Percentiles rank a stretch among this genome's conserved stretches.
These are phyloP conservation scores for Oreotrochilus melanogaster DNA, from an alignment of 2,113 vertebrate species.

Conservation along the genomic window DNA sequence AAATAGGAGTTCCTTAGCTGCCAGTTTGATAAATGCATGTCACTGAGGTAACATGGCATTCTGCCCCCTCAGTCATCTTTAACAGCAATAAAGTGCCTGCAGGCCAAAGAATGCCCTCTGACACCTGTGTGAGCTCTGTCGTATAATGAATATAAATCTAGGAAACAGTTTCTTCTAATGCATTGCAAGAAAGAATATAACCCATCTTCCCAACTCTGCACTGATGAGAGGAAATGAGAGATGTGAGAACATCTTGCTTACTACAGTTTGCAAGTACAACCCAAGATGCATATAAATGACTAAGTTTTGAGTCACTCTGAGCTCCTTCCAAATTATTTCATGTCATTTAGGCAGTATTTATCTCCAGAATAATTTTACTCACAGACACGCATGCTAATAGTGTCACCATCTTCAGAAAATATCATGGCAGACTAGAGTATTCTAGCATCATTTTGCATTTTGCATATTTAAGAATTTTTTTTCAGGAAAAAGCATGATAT, in stretches of 20 bases:
- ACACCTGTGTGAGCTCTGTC: constrained; percentile 24
- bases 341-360: background rate
- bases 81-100: constrained; percentile 23
- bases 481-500: background rate
- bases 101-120: constrained; percentile 39
- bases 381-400: background rate
- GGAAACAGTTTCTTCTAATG: background rate
- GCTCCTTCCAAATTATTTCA: background rate
- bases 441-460: background rate
- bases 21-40: constrained; percentile 45
- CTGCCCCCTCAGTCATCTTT: constrained; percentile 16
- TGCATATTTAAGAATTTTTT: background rate
- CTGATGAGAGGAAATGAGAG: background rate
- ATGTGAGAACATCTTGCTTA: accelerated
- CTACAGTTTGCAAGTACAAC: background rate
- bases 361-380: background rate
- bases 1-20: constrained; percentile 18
- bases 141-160: background rate
- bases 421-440: background rate
- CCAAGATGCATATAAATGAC: background rate
- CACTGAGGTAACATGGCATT: background rate
- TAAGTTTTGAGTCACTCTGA: background rate
- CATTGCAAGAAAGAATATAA: background rate
- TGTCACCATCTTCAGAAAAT: background rate
- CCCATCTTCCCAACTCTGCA: background rate